These are phyloP conservation scores for Protobothrops mucrosquamatus DNA, from an alignment of 2,113 vertebrate species.

Conservation along the genomic window DNA sequence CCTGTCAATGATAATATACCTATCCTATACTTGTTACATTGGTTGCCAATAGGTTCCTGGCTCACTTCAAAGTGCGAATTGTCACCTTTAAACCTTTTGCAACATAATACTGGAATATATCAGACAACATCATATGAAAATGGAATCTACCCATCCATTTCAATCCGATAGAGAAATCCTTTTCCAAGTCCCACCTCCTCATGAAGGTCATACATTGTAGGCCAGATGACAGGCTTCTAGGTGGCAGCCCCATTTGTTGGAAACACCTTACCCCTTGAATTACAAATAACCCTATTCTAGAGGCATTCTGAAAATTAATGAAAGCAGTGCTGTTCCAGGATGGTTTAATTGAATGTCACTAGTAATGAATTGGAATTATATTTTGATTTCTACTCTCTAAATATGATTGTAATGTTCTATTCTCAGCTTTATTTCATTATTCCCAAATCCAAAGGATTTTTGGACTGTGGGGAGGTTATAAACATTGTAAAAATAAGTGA, in stretches of 20 bases:
- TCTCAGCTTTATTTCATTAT: not conserved
- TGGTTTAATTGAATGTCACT: not conserved
- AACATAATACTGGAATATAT: not conserved
- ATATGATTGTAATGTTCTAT: not conserved
- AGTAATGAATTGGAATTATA: not conserved
- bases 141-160: not conserved
- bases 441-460: not conserved
- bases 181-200: not conserved
- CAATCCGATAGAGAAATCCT: not conserved
- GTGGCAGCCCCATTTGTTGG: not conserved
- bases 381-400: not conserved
- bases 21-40: not conserved
- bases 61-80: not conserved
- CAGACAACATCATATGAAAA: not conserved
- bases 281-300: not conserved
- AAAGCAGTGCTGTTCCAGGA: not conserved
- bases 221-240: not conserved
- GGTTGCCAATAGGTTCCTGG: not conserved
- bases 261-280: not conserved
- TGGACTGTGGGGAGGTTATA: not conserved
- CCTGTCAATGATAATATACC: not conserved
- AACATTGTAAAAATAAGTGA: not conserved
- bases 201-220: not conserved
- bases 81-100: not conserved
- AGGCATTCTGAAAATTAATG: not conserved